Conservation (phyloP, 2,797 vertebrate genomes). For the Erethizon dorsatum region DNA sequence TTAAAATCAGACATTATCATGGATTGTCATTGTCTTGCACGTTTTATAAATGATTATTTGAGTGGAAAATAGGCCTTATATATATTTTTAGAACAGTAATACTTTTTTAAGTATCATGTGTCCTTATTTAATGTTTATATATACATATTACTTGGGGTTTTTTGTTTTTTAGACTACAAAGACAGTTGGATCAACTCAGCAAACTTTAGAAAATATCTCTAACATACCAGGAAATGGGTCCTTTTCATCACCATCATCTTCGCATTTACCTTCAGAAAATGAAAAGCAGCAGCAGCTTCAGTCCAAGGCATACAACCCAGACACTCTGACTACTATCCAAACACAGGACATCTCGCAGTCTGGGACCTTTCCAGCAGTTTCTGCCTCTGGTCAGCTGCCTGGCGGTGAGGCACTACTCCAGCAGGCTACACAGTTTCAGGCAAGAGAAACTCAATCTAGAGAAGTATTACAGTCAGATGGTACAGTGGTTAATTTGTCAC, state of each 20-base stretch:
- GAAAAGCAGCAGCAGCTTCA: slow-evolving; percentile 93
- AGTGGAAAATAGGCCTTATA: slow-evolving; percentile 21
- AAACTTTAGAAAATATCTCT: slow-evolving; percentile 92
- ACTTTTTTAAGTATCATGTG: slow-evolving; percentile 46
- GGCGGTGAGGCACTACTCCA: slow-evolving; percentile 93
- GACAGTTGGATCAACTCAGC: slow-evolving; percentile 93
- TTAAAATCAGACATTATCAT: slow-evolving; percentile 31
- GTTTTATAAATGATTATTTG: slow-evolving; percentile 48
- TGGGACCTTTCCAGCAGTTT: slow-evolving; percentile 91
- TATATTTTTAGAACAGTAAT: slow-evolving; percentile 56
- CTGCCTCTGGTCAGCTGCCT: slow-evolving; percentile 91
- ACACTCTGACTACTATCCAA: slow-evolving; percentile 94
- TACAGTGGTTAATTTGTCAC: slow-evolving; percentile 93
- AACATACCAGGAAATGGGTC: slow-evolving; percentile 91
- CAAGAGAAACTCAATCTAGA: slow-evolving; percentile 92
- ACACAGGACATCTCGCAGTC: slow-evolving; percentile 94
- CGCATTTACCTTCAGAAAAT: slow-evolving; percentile 92
- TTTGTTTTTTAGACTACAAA: slow-evolving; percentile 91
- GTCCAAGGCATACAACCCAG: slow-evolving; percentile 92
- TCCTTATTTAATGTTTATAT: slow-evolving; percentile 55
- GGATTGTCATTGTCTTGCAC: neutral
- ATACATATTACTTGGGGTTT: slow-evolving; percentile 49
- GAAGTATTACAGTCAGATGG: slow-evolving; percentile 92
- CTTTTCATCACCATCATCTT: slow-evolving; percentile 92
- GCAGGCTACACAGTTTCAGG: slow-evolving; percentile 93